Conservation (phyloP, 2,113 vertebrate species). For the Orthonyx spaldingii region DNA sequence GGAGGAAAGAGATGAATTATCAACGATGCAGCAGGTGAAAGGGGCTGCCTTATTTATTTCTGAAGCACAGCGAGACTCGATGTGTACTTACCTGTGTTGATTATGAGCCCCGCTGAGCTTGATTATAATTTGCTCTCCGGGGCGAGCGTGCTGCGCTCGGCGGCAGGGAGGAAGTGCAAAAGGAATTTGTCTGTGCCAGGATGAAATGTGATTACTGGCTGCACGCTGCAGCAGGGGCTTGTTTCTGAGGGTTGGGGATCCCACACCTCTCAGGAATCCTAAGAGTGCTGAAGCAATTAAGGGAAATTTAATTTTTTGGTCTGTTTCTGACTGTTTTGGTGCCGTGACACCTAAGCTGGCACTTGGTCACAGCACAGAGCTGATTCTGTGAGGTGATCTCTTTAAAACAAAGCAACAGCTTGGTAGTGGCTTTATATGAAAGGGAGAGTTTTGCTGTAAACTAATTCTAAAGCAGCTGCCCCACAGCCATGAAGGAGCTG, state of each 20-base stretch:
- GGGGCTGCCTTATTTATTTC: background rate
- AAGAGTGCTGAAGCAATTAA: rapidly evolving
- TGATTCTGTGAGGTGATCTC: background rate
- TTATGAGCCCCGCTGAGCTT: conserved; percentile 4
- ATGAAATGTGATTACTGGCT: background rate
- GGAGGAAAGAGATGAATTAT: background rate
- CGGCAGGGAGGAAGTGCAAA: background rate
- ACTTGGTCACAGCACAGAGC: background rate
- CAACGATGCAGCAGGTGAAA: background rate
- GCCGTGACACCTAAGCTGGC: background rate
- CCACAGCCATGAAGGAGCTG: background rate
- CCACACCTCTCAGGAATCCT: background rate
- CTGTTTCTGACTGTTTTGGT: background rate
- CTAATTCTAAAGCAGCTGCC: background rate
- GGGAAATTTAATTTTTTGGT: background rate
- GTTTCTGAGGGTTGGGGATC: background rate
- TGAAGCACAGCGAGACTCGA: background rate
- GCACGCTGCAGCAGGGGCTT: background rate
- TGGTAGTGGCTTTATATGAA: background rate
- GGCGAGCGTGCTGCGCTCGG: background rate
- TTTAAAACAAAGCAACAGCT: background rate
- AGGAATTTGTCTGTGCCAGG: background rate
- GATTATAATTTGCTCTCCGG: background rate
- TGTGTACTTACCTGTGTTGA: conserved; percentile 36
- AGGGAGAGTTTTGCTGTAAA: background rate